Base-by-base conservation (phyloP, 2,113 vertebrate genomes). In the Crocuta crocuta region DNA sequence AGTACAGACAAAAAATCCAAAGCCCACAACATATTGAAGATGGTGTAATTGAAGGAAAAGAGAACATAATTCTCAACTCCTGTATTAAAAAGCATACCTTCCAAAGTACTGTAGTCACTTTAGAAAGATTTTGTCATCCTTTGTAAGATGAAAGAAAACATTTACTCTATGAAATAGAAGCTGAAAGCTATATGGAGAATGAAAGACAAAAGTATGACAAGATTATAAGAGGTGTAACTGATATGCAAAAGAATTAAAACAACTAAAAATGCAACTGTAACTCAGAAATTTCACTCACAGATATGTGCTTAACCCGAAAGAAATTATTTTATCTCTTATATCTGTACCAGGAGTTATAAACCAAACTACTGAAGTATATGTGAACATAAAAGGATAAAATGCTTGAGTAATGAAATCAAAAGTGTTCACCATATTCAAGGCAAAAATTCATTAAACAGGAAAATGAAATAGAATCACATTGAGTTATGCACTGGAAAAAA, bases 401-500 rank as follows among this genome's bases (percentile, higher is more conserved):
- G 65, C 16, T n/a, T 50, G 2, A 84, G 3, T 73, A 71, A 35
- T 73, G 92, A 95, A 23, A 84, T 79, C 1, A 85, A 87, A 95
- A 91, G 3, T 71, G 10, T 73, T 73, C 43, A 68, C 23, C 28
- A 94, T 68, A 88, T 28, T 91, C n/a, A 93, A 90, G 39, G 31
- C 39, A 97, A 94, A 97, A 95, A 55, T 55, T 53, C 24, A 78
- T 78, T 31, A 70, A 23, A 80, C 11, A 63, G 24, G 70, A 94
- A 53, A 35, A 92, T 61, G 11, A 88, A 68, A 71, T 70, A 81
- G 55, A 92, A 89, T 17, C 7, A 50, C 21, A 66, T 0, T 53
- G 35, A 92, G 33, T 87, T 63, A 84, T 31, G 4, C 53, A 70
- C 35, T 53, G 23, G 48, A 15, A 61, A 81, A 53, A 55, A 10